Evolutionary conservation across 2,113 vertebrate species (phyloP), one percentile per base, ranked within the genome.

Genomic region (Jaculus jaculus): DNA sequence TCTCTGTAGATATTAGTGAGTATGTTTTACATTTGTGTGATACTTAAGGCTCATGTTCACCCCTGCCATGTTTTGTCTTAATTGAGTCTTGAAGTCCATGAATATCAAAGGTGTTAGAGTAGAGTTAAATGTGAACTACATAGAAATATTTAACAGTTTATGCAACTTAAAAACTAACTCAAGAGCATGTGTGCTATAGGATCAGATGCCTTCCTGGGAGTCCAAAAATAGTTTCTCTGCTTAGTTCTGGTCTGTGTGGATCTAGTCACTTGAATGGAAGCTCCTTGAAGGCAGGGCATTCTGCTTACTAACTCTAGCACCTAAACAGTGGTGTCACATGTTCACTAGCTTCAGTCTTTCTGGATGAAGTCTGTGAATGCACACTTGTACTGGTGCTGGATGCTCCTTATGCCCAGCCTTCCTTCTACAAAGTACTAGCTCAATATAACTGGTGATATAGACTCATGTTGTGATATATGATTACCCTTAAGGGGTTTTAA

Each of bases 1-100:
- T 78, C 42, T 85, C 74, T 94, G 89, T 20, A 91, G 87, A 66
- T 93, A 93, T 88, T 92, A 94, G 78, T 92, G 90, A 78, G 30
- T 69, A 8, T 90, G 88, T 91, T 94, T 95, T 88, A 34, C 2
- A 28, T 88, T 74, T 58, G 6, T 72, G 75, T 91, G 79, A 93
- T 26, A 58, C 65, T 93, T 92, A 82, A 16, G 71, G 61, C 60
- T 92, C 51, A 0, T 77, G 51, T 82, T 90, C 94, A 93, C 79
- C 20, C 51, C 10, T 78, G 37, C 72, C 69, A 13, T 91, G n/a
- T 34, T 87, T 95, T 21, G 18, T 91, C 90, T 75, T 84, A 86
- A 96, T 34, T 69, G 81, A 94, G 42, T 80, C 84, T 86, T 81
- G 74, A 93, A 95, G 66, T 87, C 81, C 60, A 80, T 84, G 84